phyloP scores from a whole-genome alignment of 2,888 invertebrate genomes.

The Ichneumon xanthorius region DNA sequence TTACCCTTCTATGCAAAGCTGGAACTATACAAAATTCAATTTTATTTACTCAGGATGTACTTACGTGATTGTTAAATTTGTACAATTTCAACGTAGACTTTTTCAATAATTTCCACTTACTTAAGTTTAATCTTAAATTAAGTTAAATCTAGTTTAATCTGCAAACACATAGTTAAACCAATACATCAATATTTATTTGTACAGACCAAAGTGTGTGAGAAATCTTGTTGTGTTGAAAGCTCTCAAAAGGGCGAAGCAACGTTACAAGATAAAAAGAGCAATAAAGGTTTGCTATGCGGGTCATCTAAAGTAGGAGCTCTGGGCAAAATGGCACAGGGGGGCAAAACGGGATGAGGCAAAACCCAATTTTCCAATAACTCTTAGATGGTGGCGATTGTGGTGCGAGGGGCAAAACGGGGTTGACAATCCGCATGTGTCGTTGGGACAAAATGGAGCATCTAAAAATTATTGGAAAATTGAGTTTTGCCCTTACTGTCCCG shows the following conservation, averaged over 20 bases:
- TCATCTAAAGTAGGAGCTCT: neutral
- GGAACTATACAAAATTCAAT: neutral
- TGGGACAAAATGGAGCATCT: too few species aligned
- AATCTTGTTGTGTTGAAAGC: neutral
- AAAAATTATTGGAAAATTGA: too few species aligned
- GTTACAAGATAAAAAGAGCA: neutral
- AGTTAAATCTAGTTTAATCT: neutral
- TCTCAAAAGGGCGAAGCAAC: neutral
- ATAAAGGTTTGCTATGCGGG: neutral
- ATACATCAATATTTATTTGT: neutral
- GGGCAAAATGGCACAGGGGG: too few species aligned
- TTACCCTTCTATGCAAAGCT: conserved; percentile 9
- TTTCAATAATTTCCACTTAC: neutral
- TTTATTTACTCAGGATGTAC: neutral
- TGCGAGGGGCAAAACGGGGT: too few species aligned
- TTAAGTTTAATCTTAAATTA: neutral
- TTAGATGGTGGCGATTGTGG: too few species aligned
- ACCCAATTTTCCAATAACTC: too few species aligned
- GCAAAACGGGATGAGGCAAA: too few species aligned
- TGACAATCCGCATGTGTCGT: too few species aligned
- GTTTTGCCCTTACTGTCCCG: too few species aligned
- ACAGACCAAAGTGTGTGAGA: neutral
- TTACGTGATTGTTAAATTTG: neutral
- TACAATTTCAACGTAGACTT: neutral
- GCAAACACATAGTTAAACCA: neutral